A percentile compares a stretch with the other conserved stretches of the same genome.
Evolutionary conservation across 2,888 invertebrate genomes (phyloP).

Genomic region (Macropis europaea): DNA sequence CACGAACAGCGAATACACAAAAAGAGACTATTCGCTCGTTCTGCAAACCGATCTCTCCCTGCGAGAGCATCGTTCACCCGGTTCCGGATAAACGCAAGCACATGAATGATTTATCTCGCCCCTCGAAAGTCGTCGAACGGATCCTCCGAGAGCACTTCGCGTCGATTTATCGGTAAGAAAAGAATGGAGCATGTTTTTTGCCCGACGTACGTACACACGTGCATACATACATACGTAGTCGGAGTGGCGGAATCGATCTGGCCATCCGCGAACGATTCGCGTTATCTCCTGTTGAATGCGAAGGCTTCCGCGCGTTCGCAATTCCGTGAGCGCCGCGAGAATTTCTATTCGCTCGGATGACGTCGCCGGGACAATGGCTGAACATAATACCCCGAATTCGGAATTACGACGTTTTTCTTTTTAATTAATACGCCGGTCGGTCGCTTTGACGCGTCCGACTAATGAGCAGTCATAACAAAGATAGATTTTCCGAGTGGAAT

Average conservation of each 20-base stretch:
- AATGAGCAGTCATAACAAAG: slow-evolving; percentile 1
- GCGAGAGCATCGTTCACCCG: not conserved
- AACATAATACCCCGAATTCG: not conserved
- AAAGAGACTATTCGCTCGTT: slow-evolving; percentile 8
- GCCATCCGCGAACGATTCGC: not conserved
- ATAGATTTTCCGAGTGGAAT: not conserved
- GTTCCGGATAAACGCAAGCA: slow-evolving; percentile 38
- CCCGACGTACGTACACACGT: not conserved
- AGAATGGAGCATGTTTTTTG: not conserved
- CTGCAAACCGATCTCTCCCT: slow-evolving; percentile 14
- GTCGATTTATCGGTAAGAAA: slow-evolving; percentile 31
- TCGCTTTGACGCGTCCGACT: not conserved
- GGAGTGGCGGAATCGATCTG: slow-evolving; percentile 1
- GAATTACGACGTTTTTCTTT: not conserved
- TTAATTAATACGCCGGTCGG: not conserved
- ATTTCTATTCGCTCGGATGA: not conserved
- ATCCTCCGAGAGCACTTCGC: slow-evolving; percentile 28
- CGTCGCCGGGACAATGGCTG: not conserved
- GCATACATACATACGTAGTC: slow-evolving; percentile 2
- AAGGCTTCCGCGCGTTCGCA: not conserved
- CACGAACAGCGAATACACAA: not conserved
- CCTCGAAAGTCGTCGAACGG: slow-evolving; percentile 37
- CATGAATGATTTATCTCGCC: slow-evolving; percentile 43
- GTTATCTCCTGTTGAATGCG: slow-evolving; percentile 7
- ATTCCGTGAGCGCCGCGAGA: slow-evolving; percentile 3